Evolutionary conservation across 2,888 invertebrate genomes (phyloP).

Genomic region (Petrolisthes manimaculis): DNA sequence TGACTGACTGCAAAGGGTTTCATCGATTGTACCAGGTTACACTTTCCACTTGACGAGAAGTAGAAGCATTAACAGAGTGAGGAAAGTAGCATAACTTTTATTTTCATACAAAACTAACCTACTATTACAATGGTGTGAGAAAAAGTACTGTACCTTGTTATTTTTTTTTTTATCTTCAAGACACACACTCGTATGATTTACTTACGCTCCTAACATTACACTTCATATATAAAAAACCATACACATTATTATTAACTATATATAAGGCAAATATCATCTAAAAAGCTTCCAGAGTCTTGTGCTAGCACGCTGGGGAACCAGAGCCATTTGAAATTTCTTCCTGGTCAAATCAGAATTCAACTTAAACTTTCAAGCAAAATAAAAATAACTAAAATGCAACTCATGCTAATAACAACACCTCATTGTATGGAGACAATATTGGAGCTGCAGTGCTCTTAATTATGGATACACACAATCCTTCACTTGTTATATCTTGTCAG

Average conservation of each 20-base stretch:
- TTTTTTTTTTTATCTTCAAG: neutral
- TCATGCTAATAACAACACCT: no score
- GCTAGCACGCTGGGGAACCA: conserved; percentile 19
- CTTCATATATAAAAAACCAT: neutral
- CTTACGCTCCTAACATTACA: neutral
- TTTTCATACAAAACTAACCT: conserved; percentile 36
- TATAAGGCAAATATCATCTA: conserved; percentile 45
- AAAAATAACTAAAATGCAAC: no score
- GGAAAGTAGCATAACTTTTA: conserved; percentile 33
- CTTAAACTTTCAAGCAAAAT: no score
- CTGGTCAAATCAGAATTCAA: no score
- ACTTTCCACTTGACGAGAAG: no score
- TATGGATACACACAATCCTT: no score
- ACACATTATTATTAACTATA: conserved; percentile 11
- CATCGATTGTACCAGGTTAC: no score
- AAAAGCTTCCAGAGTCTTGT: conserved; percentile 38
- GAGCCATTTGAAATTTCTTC: neutral
- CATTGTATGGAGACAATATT: no score
- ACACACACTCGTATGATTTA: neutral
- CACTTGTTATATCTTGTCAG: no score
- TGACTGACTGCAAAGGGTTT: no score
- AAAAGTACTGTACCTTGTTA: conserved; percentile 5
- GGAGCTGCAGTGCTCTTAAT: no score
- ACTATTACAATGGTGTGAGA: conserved; percentile 29
- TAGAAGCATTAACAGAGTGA: no score